Percentiles rank a stretch among this genome's conserved stretches.
phyloP scores from a whole-genome alignment of 2,888 invertebrate genomes.

The Artemia sinica region DNA sequence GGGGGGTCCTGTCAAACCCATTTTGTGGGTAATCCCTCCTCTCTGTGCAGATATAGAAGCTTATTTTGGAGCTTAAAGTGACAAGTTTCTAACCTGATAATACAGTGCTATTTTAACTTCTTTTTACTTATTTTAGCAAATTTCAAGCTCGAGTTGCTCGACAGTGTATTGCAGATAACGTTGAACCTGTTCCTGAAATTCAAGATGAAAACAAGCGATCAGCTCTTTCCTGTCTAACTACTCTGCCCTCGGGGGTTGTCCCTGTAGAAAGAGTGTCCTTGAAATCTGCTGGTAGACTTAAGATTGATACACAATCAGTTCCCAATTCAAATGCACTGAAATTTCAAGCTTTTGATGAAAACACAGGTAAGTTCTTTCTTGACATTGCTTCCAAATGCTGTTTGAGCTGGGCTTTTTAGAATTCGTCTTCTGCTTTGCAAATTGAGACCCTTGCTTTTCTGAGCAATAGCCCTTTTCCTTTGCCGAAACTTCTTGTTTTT shows the following conservation, averaged over 20 bases:
- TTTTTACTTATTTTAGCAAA: neutral
- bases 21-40: too few relatives aligned
- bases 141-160: slow-evolving; percentile 11
- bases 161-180: neutral
- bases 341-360: neutral
- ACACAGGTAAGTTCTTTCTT: neutral
- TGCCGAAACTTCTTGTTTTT: too few relatives aligned
- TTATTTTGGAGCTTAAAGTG: too few relatives aligned
- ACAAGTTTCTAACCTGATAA: too few relatives aligned
- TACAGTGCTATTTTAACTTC: too few relatives aligned
- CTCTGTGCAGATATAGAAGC: too few relatives aligned
- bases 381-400: too few relatives aligned
- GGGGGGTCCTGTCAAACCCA: too few relatives aligned
- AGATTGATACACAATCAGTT: neutral
- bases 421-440: too few relatives aligned
- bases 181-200: neutral
- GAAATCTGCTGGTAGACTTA: neutral
- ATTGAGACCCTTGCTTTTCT: too few relatives aligned
- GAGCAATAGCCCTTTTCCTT: too few relatives aligned
- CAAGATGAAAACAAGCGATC: neutral
- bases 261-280: neutral
- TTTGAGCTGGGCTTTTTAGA: too few relatives aligned
- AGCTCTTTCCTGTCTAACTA: neutral
- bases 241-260: neutral
- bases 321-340: neutral